These are phyloP conservation scores for Morone chrysops DNA, from an alignment of 2,113 vertebrate species.

Conservation along the genomic window DNA sequence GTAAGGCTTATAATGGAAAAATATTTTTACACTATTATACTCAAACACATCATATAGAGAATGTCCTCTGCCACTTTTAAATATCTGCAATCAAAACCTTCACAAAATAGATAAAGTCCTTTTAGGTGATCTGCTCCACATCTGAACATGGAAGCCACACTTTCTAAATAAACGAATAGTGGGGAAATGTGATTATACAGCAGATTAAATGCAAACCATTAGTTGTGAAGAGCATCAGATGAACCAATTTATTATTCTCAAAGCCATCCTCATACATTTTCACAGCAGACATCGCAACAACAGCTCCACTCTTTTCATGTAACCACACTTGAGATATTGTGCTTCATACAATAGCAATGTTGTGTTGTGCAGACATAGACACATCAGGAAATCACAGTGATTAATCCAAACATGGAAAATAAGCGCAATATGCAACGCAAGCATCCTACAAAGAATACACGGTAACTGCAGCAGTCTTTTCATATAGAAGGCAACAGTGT, in stretches of 20 bases:
- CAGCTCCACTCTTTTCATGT: background rate
- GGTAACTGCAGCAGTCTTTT: slow-evolving; percentile 21
- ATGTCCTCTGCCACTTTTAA: too few species aligned
- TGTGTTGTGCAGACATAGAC: slow-evolving; percentile 10
- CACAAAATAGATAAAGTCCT: background rate
- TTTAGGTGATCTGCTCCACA: background rate
- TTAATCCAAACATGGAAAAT: background rate
- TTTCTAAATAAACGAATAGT: background rate
- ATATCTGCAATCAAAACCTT: too few species aligned
- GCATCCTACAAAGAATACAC: background rate
- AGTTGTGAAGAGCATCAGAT: background rate
- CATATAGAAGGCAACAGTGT: slow-evolving; percentile 29
- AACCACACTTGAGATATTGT: slow-evolving; percentile 11
- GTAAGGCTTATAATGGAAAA: too few species aligned
- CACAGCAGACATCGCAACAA: background rate
- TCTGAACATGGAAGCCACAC: too few species aligned
- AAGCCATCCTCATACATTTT: background rate
- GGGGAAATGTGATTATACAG: background rate
- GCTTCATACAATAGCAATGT: slow-evolving; percentile 13
- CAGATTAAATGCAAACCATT: background rate
- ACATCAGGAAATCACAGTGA: slow-evolving; percentile 20
- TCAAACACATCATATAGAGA: too few species aligned
- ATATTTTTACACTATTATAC: background rate
- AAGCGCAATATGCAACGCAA: background rate
- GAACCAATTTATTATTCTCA: slow-evolving; percentile 54